Conservation (phyloP, 2,797 vertebrate genomes). For the Coregonus sp. region DNA sequence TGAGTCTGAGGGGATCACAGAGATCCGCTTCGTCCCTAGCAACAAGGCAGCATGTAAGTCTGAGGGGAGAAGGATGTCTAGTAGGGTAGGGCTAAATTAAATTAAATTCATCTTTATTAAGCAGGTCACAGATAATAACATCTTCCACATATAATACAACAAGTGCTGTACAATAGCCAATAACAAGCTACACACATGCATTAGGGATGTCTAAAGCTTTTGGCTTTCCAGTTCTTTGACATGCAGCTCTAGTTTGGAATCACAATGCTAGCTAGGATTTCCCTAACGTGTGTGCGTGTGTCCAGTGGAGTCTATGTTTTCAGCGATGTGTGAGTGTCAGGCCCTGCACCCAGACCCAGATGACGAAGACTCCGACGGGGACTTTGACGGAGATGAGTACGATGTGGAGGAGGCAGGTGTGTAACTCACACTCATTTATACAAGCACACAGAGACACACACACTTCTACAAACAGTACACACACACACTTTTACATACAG, state of each 20-base stretch:
- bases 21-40: constrained; percentile 92
- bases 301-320: constrained; percentile 94
- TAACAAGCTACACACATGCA: not conserved
- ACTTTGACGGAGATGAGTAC: constrained; percentile 93
- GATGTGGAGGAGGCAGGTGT: constrained; percentile 91
- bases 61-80: not conserved
- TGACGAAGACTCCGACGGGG: constrained; percentile 87
- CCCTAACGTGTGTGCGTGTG: constrained; percentile 12
- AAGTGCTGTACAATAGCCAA: not conserved
- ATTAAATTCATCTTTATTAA: not conserved
- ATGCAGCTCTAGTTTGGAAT: not conserved
- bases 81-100: not conserved
- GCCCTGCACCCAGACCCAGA: constrained; percentile 94
- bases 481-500: not conserved
- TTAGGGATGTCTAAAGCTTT: not conserved
- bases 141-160: not conserved
- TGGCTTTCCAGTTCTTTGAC: not conserved
- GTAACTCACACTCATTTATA: constrained; percentile 31
- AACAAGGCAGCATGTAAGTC: constrained; percentile 88
- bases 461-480: too few species aligned
- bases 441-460: not conserved
- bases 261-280: not conserved
- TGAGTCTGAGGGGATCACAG: constrained; percentile 81
- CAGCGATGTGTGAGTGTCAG: constrained; percentile 96
- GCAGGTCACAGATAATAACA: not conserved